phyloP scores from a whole-genome alignment of 1,140 invertebrate genomes.

The Saccostrea echinata region DNA sequence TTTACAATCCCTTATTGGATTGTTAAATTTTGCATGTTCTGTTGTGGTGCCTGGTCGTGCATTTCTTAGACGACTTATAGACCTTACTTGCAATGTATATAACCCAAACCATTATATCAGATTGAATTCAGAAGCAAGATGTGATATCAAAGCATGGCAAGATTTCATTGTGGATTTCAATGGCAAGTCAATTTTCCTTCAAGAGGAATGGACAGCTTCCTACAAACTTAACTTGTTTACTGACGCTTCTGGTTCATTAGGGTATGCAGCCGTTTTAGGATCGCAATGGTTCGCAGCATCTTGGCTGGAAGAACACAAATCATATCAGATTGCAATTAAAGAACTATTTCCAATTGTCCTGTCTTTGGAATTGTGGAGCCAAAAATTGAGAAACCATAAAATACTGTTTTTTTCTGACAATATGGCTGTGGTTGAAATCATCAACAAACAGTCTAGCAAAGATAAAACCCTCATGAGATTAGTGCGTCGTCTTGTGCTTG shows the following conservation, averaged over 20 bases:
- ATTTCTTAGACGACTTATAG: constrained; percentile 42
- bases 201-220: constrained; percentile 31
- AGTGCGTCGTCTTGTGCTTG: constrained; percentile 55
- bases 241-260: constrained; percentile 30
- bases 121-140: constrained; percentile 42
- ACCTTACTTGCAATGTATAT: constrained; percentile 45
- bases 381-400: constrained; percentile 51
- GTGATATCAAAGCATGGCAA: constrained; percentile 28
- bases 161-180: constrained; percentile 40
- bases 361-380: constrained; percentile 50
- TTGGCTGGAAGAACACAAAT: constrained; percentile 39
- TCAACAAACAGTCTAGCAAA: constrained; percentile 59
- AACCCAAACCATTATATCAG: constrained; percentile 52
- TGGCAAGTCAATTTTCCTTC: constrained; percentile 30
- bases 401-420: constrained; percentile 64
- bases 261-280: constrained; percentile 46
- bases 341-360: constrained; percentile 59
- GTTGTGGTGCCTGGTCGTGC: constrained; percentile 36
- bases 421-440: constrained; percentile 57
- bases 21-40: constrained; percentile 14
- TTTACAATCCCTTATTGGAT: constrained; percentile 22
- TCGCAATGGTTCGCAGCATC: constrained; percentile 41
- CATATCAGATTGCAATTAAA: constrained; percentile 39
- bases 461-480: constrained; percentile 52
- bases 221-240: constrained; percentile 37